Base-by-base conservation (phyloP, 2,888 invertebrate species). In the Acrobasis repandana region DNA sequence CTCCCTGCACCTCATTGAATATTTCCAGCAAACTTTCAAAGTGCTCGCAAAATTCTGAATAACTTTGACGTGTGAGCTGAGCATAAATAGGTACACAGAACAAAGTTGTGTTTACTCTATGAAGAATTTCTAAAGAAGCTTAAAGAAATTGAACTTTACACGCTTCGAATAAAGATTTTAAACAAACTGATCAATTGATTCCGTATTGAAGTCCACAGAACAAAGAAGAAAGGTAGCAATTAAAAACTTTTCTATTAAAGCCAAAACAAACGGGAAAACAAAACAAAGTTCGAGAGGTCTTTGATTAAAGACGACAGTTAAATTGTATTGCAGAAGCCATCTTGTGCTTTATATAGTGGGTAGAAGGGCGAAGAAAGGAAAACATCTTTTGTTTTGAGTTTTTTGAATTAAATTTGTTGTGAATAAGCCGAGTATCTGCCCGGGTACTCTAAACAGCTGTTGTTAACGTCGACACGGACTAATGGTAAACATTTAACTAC, bases 241-340 rank as follows among this genome's bases (percentile, higher is more conserved):
- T 85, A 82, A 80, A 83, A 86, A 85, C 79, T 86, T 86, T 83
- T 75, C 75, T 78, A 71, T 81, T 70, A 78, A 78, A 74, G 72
- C 68, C 70, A 74, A 72, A 79, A 75, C 79, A 79, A 82, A 79
- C 76, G 75, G 72, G 74, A 74, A 80, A 79, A 82, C 77, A 82
- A 76, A 77, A 78, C 76, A 76, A 71, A 79, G 73, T 83, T 80
- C 67, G 70, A 75, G 70, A 79, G 77, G 78, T 79, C 75, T 82
- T 79, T 84, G 80, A 85, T 83, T 82, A 80, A 83, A 83, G 79
- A 74, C 72, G 76, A 75, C 73, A 71, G 72, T 70, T 67, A 75
- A 75, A 72, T 78, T 73, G 74, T 73, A 69, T 71, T 67, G 68
- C 75, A 62, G 69, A 69, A 71, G 71, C 72, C 62, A 79, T 77